These are phyloP conservation scores for Saccostrea echinata DNA, from an alignment of 1,140 invertebrate genomes.

Conservation along the genomic window DNA sequence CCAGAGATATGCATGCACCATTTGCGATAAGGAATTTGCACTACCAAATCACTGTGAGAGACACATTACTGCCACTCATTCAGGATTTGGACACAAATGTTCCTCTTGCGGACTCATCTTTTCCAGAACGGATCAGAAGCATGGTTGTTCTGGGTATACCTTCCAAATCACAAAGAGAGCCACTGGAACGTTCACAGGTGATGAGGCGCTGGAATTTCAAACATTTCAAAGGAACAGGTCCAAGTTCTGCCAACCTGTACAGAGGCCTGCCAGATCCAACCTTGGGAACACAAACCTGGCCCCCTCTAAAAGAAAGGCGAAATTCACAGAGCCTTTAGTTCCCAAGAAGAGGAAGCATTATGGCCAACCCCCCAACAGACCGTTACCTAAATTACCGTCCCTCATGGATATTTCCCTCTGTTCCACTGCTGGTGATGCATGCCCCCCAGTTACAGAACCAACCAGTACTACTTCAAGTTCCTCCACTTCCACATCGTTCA, in stretches of 20 bases:
- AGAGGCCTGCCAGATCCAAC: neutral
- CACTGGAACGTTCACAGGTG: neutral
- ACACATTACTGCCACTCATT: slow-evolving; percentile 16
- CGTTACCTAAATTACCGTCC: neutral
- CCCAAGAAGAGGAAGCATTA: neutral
- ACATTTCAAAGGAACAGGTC: neutral
- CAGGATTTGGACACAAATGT: slow-evolving; percentile 1
- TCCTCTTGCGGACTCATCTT: neutral
- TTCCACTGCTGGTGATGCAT: too few species aligned
- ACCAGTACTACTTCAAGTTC: neutral
- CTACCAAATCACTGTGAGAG: neutral
- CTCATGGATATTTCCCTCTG: neutral
- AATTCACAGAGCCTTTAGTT: neutral
- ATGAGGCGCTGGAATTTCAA: neutral
- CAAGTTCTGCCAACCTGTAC: neutral
- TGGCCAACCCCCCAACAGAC: neutral
- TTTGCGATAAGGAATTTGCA: neutral
- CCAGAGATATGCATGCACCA: neutral
- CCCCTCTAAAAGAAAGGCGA: neutral
- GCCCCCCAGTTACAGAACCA: too few species aligned
- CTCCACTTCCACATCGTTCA: neutral
- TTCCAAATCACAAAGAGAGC: neutral
- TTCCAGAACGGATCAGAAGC: neutral
- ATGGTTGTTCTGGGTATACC: neutral
- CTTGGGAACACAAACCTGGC: neutral